phyloP scores from a whole-genome alignment of 2,888 invertebrate genomes.

The Drosophila yooni region DNA sequence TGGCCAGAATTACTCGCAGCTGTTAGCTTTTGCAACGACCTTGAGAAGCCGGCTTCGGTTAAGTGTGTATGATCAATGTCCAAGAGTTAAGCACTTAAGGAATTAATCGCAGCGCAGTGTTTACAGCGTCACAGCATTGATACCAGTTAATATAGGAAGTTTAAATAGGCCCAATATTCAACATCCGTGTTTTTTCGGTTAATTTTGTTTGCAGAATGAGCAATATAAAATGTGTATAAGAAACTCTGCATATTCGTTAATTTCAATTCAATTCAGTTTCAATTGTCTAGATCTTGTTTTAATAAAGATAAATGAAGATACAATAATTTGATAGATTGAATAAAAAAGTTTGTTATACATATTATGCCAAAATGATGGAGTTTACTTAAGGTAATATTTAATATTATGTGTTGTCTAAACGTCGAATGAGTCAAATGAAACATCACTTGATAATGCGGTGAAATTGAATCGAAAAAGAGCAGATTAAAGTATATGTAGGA shows the following conservation, averaged over 20 bases:
- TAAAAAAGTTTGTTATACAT: not conserved
- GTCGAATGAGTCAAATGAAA: not conserved
- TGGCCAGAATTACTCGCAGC: conserved; percentile 5
- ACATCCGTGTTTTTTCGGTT: conserved; percentile 8
- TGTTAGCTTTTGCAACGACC: conserved; percentile 38
- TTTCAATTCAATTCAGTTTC: not conserved
- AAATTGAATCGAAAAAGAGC: not conserved
- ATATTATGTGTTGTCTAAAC: not conserved
- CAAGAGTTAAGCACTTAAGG: conserved; percentile 20
- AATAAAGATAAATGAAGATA: not conserved
- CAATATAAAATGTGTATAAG: not conserved
- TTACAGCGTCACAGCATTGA: not conserved
- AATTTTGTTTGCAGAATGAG: not conserved
- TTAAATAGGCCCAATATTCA: not conserved
- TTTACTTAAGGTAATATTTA: not conserved
- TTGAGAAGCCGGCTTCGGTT: conserved; percentile 27
- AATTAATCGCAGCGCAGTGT: not conserved
- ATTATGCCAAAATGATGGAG: not conserved
- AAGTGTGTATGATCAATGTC: conserved; percentile 24
- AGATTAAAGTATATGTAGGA: not conserved
- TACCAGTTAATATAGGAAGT: not conserved
- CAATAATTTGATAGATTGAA: not conserved
- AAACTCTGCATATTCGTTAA: not conserved
- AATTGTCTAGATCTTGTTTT: not conserved
- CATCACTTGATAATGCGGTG: not conserved